Percentiles rank a stretch among this genome's conserved stretches.
Evolutionary conservation across 2,888 invertebrate genomes (phyloP).

Genomic region (Nomada flava): DNA sequence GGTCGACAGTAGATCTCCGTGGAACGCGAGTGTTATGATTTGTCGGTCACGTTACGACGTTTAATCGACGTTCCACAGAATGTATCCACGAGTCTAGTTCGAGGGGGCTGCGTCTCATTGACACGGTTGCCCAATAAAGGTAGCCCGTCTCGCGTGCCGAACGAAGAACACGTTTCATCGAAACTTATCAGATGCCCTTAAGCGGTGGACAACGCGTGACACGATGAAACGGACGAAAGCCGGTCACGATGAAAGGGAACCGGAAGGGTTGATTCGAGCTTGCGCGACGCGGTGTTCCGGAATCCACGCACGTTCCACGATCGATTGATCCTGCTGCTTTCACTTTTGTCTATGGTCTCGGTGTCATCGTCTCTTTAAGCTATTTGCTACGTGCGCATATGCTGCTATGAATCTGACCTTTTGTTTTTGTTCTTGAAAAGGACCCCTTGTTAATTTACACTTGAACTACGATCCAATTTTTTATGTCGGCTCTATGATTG

Average conservation of each 20-base stretch:
- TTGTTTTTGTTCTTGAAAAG: constrained; percentile 27
- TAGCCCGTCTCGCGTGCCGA: constrained; percentile 47
- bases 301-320: constrained; percentile 65
- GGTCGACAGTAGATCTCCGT: not conserved
- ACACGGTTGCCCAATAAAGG: constrained; percentile 35
- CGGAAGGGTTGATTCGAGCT: constrained; percentile 66
- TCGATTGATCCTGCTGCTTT: constrained; percentile 75
- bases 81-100: constrained; percentile 17
- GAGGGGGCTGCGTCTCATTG: constrained; percentile 33
- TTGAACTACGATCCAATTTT: not conserved
- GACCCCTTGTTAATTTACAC: constrained; percentile 16
- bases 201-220: constrained; percentile 58
- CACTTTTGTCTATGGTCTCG: constrained; percentile 71
- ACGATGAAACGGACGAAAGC: constrained; percentile 48
- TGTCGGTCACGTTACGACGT: constrained; percentile 23
- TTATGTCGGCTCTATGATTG: not conserved
- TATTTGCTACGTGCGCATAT: constrained; percentile 16
- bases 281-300: constrained; percentile 55
- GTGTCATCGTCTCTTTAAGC: constrained; percentile 44
- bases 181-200: constrained; percentile 65
- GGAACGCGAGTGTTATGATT: constrained; percentile 36
- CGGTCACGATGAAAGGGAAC: constrained; percentile 63
- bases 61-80: constrained; percentile 15
- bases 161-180: constrained; percentile 48
- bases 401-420: constrained; percentile 26